Evolutionary conservation across 2,888 invertebrate genomes (phyloP), one percentile per base, ranked within the genome.

Genomic region (Scrobipalpa costella): DNA sequence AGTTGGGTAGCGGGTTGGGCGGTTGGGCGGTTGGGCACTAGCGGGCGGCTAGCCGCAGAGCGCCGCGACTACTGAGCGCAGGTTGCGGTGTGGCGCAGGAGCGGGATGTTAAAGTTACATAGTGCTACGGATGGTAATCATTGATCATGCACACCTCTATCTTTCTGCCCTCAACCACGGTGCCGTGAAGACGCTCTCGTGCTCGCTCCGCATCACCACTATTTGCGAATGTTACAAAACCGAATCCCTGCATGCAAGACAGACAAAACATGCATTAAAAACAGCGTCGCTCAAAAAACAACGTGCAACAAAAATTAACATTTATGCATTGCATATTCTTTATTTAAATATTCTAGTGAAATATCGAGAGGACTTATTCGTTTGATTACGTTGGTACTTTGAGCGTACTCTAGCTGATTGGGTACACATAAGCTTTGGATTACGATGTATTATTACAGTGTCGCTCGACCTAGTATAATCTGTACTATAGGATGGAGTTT

Each of bases 171-270:
- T 99, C 99, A 96, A 99, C 98, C 96, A 99, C 98, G 95, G 98
- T 98, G 96, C 99, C 99, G 96, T 99, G 99, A 95, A 99, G 97
- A 96, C 98, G 98, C 96, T 98, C 98, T 95, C 99, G 98, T 96
- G 99, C 99, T 95, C 98, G 97, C 96, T 99, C 99, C 94, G 99
- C 99, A 95, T 99, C 99, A 95, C 96, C 97, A 95, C 98, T 98
- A 96, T 98, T 98, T 96, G 98, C 98, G 98, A 99, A 99, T 96
- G 99, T 99, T 96, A 99, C 99, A 97, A 99, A 99, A 96, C 99
- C 99, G 96, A 99, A 99, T 95, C 99, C 99, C 99, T 99, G 97
- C 96, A 97, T 97, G 97, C 96, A 96, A 94, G 96, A 97, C 96
- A 96, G 95, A 96, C 95, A 96, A 96, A 95, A 96, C 96, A 96